A percentile compares a stretch with the other conserved stretches of the same genome.
These are phyloP conservation scores for Strigops habroptila DNA, from an alignment of 2,113 vertebrate species.

Conservation along the genomic window DNA sequence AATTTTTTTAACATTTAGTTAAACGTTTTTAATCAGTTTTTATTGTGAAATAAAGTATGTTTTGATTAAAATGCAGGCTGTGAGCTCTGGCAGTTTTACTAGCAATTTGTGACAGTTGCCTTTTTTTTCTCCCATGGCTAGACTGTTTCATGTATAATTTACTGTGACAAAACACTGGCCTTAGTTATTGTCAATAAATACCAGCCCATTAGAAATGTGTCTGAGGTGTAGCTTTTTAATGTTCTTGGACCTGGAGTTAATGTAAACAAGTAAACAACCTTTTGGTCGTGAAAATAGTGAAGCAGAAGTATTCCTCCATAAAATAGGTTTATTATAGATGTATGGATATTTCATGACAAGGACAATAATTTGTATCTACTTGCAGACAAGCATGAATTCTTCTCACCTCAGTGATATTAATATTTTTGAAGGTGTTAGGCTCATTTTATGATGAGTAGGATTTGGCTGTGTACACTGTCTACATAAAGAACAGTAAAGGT, in stretches of 20 bases:
- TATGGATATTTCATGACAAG: not conserved
- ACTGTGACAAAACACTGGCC: not conserved
- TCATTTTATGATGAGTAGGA: not conserved
- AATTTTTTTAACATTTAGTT: not conserved
- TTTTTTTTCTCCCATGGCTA: not conserved
- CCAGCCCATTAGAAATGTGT: not conserved
- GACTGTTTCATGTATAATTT: slow-evolving; percentile 17
- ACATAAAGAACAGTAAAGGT: not conserved
- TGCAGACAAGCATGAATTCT: not conserved
- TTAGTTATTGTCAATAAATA: slow-evolving; percentile 14
- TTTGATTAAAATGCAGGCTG: slow-evolving; percentile 6
- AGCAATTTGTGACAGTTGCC: not conserved
- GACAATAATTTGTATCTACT: not conserved
- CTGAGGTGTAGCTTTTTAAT: slow-evolving; percentile 30
- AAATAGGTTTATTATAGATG: not conserved
- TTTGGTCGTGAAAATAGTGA: not conserved
- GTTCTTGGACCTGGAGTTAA: not conserved
- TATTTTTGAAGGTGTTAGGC: not conserved
- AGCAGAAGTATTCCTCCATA: not conserved
- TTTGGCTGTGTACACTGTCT: not conserved
- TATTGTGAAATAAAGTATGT: not conserved
- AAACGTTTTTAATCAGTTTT: not conserved
- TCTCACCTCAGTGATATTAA: not conserved
- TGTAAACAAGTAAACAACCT: slow-evolving; percentile 32
- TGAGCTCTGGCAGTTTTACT: slow-evolving; percentile 17